Conservation (phyloP, 1,140 invertebrate species). For the Trichoplusia ni region DNA sequence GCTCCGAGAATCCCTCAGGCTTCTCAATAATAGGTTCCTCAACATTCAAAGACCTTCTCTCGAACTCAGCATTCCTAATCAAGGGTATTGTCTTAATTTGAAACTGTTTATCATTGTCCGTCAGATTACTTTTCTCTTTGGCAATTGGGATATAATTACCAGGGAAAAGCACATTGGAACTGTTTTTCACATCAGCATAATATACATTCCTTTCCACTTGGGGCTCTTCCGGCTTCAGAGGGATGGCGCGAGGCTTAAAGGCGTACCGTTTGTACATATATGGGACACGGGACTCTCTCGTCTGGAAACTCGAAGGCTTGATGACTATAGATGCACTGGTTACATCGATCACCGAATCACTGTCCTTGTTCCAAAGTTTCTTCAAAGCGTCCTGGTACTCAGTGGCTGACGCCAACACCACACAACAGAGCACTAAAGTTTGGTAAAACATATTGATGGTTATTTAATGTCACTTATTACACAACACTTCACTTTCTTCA, state of each 20-base stretch:
- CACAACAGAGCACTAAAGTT: conserved; percentile 53
- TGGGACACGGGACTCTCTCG: conserved; percentile 41
- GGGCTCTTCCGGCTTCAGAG: conserved; percentile 47
- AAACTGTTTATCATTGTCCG: conserved; percentile 47
- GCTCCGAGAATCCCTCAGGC: conserved; percentile 57
- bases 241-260: conserved; percentile 66
- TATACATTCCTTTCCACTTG: conserved; percentile 59
- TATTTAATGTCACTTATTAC: conserved; percentile 50
- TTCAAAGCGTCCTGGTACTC: conserved; percentile 60
- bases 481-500: conserved; percentile 68
- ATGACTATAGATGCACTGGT: conserved; percentile 64
- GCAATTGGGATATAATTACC: conserved; percentile 76
- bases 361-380: conserved; percentile 55
- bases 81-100: conserved; percentile 65
- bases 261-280: conserved; percentile 46
- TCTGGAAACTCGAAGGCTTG: conserved; percentile 46
- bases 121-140: conserved; percentile 70
- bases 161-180: conserved; percentile 72
- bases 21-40: conserved; percentile 58
- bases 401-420: conserved; percentile 47
- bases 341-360: conserved; percentile 60
- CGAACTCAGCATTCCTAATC: conserved; percentile 57
- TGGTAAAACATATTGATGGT: conserved; percentile 54
- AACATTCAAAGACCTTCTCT: conserved; percentile 61
- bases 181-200: conserved; percentile 60